Conservation (phyloP, 2,888 invertebrate species). For the Adela reaumurella region DNA sequence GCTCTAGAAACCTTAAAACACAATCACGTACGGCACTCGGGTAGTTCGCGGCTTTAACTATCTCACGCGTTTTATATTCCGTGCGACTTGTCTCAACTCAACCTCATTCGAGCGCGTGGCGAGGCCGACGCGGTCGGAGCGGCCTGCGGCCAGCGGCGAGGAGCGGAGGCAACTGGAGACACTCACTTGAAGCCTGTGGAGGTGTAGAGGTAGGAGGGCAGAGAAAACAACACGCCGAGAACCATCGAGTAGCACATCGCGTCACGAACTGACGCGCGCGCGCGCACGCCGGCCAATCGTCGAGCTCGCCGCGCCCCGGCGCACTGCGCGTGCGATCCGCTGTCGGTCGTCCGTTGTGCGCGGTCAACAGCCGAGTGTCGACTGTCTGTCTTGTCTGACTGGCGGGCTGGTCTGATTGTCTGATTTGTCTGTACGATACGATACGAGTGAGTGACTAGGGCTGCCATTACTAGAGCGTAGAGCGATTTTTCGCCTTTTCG, state of each 20-base stretch:
- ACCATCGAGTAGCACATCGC: conserved; percentile 46
- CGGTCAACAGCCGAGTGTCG: conserved; percentile 8
- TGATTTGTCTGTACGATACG: too few relatives aligned
- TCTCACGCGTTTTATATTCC: neutral
- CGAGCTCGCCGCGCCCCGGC: conserved; percentile 5
- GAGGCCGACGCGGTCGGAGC: too few relatives aligned
- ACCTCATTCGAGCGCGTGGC: neutral
- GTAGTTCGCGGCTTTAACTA: neutral
- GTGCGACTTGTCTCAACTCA: neutral
- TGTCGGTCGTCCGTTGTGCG: conserved; percentile 2
- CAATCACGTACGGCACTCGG: neutral
- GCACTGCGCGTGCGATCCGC: neutral
- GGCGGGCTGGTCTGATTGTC: too few relatives aligned
- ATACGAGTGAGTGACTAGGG: too few relatives aligned
- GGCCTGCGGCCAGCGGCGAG: too few relatives aligned
- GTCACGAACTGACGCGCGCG: conserved; percentile 17
- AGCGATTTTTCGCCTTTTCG: too few relatives aligned
- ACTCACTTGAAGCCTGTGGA: conserved; percentile 47
- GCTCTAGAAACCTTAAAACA: neutral
- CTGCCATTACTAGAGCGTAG: too few relatives aligned
- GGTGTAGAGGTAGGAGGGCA: conserved; percentile 44
- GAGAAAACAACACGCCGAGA: conserved; percentile 41
- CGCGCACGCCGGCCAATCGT: conserved; percentile 2
- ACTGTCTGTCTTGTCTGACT: conserved; percentile 3
- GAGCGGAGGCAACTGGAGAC: neutral